Percentiles rank a stretch among this genome's conserved stretches.
Conservation (phyloP, 2,797 vertebrate genomes). For the Falco rusticolus region DNA sequence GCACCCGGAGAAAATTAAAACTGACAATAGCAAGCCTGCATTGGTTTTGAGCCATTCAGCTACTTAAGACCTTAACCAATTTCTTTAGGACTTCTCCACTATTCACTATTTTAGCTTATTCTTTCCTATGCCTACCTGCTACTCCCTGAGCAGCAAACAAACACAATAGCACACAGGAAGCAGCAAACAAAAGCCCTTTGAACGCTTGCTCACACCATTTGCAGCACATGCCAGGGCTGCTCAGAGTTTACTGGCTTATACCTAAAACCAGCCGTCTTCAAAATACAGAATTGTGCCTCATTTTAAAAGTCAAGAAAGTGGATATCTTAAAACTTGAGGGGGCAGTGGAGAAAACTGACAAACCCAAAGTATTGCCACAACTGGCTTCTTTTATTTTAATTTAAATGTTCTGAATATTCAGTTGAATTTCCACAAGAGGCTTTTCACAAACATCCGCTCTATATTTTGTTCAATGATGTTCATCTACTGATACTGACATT, state of each 20-base stretch:
- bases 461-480: background rate
- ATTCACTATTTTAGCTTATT: slow-evolving; percentile 27
- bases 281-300: background rate
- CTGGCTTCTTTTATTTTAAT: background rate
- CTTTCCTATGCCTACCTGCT: background rate
- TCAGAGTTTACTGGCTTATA: background rate
- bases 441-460: background rate
- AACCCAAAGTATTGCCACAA: background rate
- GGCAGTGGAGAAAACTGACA: background rate
- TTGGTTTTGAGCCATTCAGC: slow-evolving; percentile 18
- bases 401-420: background rate
- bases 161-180: slow-evolving; percentile 52
- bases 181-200: slow-evolving; percentile 43
- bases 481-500: background rate
- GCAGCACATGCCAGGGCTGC: background rate
- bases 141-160: slow-evolving; percentile 33
- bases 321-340: background rate
- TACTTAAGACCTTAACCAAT: background rate
- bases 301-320: background rate
- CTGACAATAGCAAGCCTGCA: background rate
- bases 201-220: background rate
- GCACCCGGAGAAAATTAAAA: background rate
- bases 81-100: background rate
- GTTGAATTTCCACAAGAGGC: background rate
- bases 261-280: background rate